Conservation (phyloP, 2,888 invertebrate genomes). For the Cosmia pyralina region DNA sequence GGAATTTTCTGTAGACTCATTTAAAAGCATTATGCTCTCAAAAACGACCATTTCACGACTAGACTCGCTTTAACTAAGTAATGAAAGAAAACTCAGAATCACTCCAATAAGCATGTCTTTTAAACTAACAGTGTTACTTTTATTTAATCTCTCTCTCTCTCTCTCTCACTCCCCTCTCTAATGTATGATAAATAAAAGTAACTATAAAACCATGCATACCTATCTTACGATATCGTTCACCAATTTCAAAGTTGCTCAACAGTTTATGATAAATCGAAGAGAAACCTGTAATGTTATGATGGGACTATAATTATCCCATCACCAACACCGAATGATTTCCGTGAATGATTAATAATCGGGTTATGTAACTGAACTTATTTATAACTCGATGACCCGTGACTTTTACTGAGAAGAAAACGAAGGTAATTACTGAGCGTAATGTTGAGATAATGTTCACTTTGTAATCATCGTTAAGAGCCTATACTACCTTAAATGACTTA, state of each 20-base stretch:
- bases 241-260: conserved; percentile 26
- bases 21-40: too few species aligned
- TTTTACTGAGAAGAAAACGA: conserved; percentile 46
- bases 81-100: too few species aligned
- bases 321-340: conserved; percentile 28
- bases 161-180: too few species aligned
- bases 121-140: neutral
- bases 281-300: conserved; percentile 47
- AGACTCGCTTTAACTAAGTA: neutral
- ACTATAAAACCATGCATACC: neutral
- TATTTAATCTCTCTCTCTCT: neutral
- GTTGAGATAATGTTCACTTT: conserved; percentile 1
- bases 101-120: too few species aligned
- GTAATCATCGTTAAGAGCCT: neutral
- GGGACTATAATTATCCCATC: conserved; percentile 54
- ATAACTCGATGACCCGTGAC: conserved; percentile 35
- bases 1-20: too few species aligned
- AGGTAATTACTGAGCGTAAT: conserved; percentile 36
- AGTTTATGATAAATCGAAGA: conserved; percentile 46
- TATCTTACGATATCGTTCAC: conserved; percentile 10
- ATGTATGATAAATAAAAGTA: too few species aligned
- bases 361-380: conserved; percentile 48
- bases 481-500: too few species aligned
- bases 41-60: too few species aligned
- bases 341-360: conserved; percentile 39